These are phyloP conservation scores for Lemur catta DNA, from an alignment of 2,797 vertebrate species.

Conservation along the genomic window DNA sequence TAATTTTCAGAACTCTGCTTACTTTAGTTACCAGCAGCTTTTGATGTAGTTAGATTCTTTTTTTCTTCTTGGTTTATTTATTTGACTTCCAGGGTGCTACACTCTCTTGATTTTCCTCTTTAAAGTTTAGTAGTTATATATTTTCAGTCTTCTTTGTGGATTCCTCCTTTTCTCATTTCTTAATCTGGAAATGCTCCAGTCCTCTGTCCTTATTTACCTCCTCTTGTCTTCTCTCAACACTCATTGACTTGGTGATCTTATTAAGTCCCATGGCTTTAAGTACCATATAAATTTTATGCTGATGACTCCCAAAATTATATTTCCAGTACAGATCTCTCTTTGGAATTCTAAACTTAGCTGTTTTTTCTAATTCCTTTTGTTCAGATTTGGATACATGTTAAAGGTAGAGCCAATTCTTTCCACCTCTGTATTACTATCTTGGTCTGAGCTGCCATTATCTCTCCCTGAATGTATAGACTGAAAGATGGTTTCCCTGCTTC, in stretches of 20 bases:
- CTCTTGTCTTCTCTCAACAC: background rate
- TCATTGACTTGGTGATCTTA: background rate
- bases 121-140: background rate
- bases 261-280: background rate
- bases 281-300: background rate
- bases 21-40: background rate
- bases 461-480: background rate
- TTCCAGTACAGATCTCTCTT: background rate
- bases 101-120: background rate
- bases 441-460: background rate
- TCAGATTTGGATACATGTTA: background rate
- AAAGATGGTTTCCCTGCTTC: background rate
- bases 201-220: background rate
- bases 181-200: background rate
- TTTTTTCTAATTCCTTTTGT: background rate
- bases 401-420: background rate
- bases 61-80: background rate
- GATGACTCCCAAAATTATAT: background rate
- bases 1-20: background rate
- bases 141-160: background rate
- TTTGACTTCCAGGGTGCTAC: background rate
- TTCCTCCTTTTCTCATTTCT: background rate
- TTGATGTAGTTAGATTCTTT: background rate
- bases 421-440: background rate
- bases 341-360: background rate